Base-by-base conservation (phyloP, 2,888 invertebrate species). In the Yponomeuta plumbellus region DNA sequence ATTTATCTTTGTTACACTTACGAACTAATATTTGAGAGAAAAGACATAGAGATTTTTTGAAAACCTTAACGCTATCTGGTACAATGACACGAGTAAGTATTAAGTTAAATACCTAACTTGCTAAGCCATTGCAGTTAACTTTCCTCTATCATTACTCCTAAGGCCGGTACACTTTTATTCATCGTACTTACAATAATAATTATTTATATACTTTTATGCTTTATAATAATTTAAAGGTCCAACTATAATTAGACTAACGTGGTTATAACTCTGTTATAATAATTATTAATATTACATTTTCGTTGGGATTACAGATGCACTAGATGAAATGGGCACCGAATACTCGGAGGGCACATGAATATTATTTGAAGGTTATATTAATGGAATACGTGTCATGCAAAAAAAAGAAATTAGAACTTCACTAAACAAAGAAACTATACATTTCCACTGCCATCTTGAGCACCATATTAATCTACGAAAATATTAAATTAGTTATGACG, bases 1-100 rank as follows among this genome's bases (percentile, higher is more conserved):
- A 13, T 17, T 52, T 52, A 17, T 52, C 17, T 52, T 52, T 52
- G 44, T 52, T 52, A 6, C 22, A 22, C 63, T 63, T 63, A 63
- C n/a, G 86, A 81, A 87, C 85, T 88, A 88, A 85, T 82, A 80
- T 71, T 83, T 80, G 84, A 89, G 89, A 90, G 86, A 80, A 83
- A 82, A 87, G 87, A 88, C 83, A 84, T 77, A 85, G 86, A 90
- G 88, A 88, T 82, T 83, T 78, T 84, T 86, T 76, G 84, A 87
- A 88, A 89, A 85, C 72, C 85, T 87, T 88, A 88, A 76, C 64
- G 58, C 78, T 83, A 86, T 70, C 78, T 82, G 81, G 82, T 85
- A 85, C 82, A 80, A 77, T 17, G 44, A 59, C 59, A 22, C 17
- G 78, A 80, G 21, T 65, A 21, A 17, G 17, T 67, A 17, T 56